These are phyloP conservation scores for Ivindomyrus marchei DNA, from an alignment of 2,113 vertebrate species.

Conservation along the genomic window DNA sequence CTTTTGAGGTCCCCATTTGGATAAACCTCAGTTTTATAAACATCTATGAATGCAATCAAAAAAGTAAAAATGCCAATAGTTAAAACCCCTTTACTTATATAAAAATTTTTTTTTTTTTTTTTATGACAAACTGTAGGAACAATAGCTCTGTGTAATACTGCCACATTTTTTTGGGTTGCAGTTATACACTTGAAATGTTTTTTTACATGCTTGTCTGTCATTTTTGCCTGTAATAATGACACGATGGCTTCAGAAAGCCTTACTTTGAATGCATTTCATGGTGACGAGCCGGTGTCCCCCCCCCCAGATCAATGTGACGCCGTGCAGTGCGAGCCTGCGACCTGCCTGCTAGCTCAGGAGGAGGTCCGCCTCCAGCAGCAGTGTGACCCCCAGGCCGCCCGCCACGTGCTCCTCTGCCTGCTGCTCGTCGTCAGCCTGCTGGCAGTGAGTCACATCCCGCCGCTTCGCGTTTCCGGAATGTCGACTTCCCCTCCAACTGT, in stretches of 20 bases:
- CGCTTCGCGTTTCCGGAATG: neutral
- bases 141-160: neutral
- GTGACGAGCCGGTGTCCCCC: neutral
- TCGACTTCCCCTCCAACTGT: neutral
- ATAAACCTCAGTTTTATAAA: too few species aligned
- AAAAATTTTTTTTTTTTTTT: too few species aligned
- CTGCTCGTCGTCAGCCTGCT: conserved; percentile 82
- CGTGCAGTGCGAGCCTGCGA: conserved; percentile 65
- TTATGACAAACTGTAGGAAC: neutral
- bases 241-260: neutral
- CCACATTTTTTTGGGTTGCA: neutral
- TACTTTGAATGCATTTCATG: neutral
- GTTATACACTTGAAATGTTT: neutral
- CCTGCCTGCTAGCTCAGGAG: conserved; percentile 72
- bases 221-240: neutral
- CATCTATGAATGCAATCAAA: too few species aligned
- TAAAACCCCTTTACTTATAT: too few species aligned
- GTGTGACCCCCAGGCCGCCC: conserved; percentile 71
- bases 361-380: conserved; percentile 72
- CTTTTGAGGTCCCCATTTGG: too few species aligned
- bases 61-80: too few species aligned
- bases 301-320: conserved; percentile 65
- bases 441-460: conserved; percentile 68
- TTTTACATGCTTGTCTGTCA: neutral
- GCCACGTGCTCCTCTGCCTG: conserved; percentile 82